phyloP scores from a whole-genome alignment of 2,797 vertebrate genomes.

The Aythya fuligula region DNA sequence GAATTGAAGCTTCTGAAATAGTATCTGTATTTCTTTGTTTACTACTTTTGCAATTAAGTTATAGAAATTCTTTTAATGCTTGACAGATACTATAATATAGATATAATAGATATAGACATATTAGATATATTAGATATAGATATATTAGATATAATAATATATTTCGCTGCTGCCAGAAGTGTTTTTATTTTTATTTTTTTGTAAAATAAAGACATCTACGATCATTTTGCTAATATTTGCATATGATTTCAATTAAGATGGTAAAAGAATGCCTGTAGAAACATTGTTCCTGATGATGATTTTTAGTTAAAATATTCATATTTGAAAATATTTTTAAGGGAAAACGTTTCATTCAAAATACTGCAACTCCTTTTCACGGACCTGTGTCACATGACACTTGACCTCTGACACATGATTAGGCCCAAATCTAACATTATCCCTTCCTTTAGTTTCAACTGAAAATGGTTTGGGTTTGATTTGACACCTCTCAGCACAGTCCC shows the following conservation, averaged over 20 bases:
- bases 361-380: background rate
- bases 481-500: background rate
- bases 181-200: background rate
- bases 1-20: background rate
- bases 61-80: background rate
- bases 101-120: too few species aligned
- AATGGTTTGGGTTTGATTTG: background rate
- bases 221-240: background rate
- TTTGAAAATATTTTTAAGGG: background rate
- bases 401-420: background rate
- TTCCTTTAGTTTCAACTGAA: background rate
- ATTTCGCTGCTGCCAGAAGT: background rate
- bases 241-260: background rate
- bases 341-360: background rate
- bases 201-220: background rate
- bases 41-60: background rate
- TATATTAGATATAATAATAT: background rate
- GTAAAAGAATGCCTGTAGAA: background rate
- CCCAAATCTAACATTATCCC: background rate
- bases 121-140: too few species aligned
- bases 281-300: background rate
- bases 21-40: background rate
- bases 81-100: background rate
- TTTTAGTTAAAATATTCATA: background rate
- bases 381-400: background rate